Evolutionary conservation across 2,888 invertebrate genomes (phyloP), one percentile per base, ranked within the genome.

Genomic region (Petrolisthes manimaculis): DNA sequence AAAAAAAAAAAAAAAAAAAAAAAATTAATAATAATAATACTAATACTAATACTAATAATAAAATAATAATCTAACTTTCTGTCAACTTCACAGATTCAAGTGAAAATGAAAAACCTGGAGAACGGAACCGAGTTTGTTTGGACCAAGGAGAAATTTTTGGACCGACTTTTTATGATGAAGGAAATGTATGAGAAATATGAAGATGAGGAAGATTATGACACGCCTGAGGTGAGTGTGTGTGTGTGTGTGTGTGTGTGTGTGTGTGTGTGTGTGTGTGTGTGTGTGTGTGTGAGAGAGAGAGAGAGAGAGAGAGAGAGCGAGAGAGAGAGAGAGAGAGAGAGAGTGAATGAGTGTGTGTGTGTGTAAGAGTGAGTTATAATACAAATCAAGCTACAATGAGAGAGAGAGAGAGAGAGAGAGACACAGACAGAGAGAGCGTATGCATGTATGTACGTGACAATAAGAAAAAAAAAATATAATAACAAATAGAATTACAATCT

Each of bases 181-280:
- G 94, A 94, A 91, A 94, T 94, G 93, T 94, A 94, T 91, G 93
- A 93, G 90, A 93, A 94, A 85, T 94, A 93, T 92, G 93, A 93
- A 90, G 93, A 94, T 71, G 94, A 94, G 9, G 93, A 93, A 53
- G 93, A 93, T 9, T 94, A 93, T 93, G 93, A 94, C 85, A 91
- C 93, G 77, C 93, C 94, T 12, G 93, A 93, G 91, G 94, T 94
- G 89, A 91, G 91, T n/a, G 9, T 37, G 12, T 77, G 53, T 84
- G 37, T 84, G n/a, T 78, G 54, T 78, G 37, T 71, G 71, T 71
- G 24, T 61, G 71, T 71, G 18, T 71, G 71, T 71, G 18, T 71
- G 71, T 71, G 18, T 71, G 71, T 18, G 9, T 61, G 67, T 67
- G n/a, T 71, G 18, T 71, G 71, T 71, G 18, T 71, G 71, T 53